Percentiles rank a stretch among this genome's conserved stretches.
These are phyloP conservation scores for Penaeus chinensis DNA, from an alignment of 1,140 invertebrate species.

Conservation along the genomic window DNA sequence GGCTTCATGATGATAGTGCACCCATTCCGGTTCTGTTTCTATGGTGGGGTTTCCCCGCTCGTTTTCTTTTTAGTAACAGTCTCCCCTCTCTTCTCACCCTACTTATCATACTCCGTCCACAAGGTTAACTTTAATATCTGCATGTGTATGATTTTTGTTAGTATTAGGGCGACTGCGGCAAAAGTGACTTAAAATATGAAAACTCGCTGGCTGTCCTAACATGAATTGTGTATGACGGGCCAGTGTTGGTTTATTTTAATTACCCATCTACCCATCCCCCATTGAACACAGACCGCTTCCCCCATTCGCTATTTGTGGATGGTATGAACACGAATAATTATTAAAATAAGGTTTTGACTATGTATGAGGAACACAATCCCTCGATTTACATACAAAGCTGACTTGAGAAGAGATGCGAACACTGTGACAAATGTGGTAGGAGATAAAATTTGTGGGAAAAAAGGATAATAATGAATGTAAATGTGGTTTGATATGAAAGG, in stretches of 20 bases:
- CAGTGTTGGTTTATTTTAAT: conserved; percentile 35
- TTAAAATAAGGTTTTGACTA: too few species aligned
- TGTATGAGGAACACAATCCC: too few species aligned
- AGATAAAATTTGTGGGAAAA: too few species aligned
- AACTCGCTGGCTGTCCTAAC: conserved; percentile 11
- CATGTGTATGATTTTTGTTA: conserved; percentile 10
- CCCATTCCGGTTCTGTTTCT: background rate
- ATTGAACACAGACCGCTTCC: conserved; percentile 33
- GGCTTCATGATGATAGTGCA: too few species aligned
- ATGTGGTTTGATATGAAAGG: too few species aligned
- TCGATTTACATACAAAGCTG: too few species aligned
- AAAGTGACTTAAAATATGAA: conserved; percentile 45
- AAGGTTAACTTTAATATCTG: background rate
- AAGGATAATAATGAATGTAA: too few species aligned
- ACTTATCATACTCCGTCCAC: conserved; percentile 10
- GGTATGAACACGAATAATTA: background rate
- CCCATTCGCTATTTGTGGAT: background rate
- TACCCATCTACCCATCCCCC: background rate
- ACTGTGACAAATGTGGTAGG: too few species aligned
- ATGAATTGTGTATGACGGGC: background rate
- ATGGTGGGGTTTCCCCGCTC: background rate
- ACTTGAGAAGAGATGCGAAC: too few species aligned
- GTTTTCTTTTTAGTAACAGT: background rate
- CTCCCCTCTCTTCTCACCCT: conserved; percentile 44
- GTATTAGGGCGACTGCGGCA: conserved; percentile 46